Evolutionary conservation across 2,797 vertebrate genomes (phyloP), one percentile per base, ranked within the genome.

Genomic region (Microcaecilia unicolor): DNA sequence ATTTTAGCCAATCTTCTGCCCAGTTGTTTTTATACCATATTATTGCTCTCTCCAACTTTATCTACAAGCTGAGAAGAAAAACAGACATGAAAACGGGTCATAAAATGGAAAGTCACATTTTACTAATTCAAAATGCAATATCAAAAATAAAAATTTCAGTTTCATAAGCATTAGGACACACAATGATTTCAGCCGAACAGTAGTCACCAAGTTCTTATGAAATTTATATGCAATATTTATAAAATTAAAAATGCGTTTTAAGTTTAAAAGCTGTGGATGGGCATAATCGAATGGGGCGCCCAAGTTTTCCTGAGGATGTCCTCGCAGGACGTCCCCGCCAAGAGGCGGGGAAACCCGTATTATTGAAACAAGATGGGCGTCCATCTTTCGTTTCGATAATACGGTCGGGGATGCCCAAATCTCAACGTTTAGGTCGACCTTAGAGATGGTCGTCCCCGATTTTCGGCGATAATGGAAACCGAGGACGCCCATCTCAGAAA

Each of bases 11-110:
- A 69, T 74, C 73, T 78, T 76, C 74, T 35, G 44, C 58, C 49
- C 44, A 63, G 72, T 79, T 42, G 55, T 40, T 70, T 78, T 88
- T 92, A 97, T 84, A 98, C 93, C 93, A 98, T 97, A 61, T 85
- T 94, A 90, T 90, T 96, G 85, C 93, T 92, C 72, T 97, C 94
- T 55, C 89, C 85, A 62, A 69, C 85, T 84, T 87, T 89, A 83
- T 97, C 94, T 83, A 88, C 91, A 47, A 90, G 92, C 94, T 98
- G 43, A 25, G 31, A 70, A 19, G 58, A 55, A 44, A 62, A 49
- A 24, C 37, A 25, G 61, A 41, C 54, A 22, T 50, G 2, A 36
- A 20, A 20, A 18, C 8, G 15, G 1, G 13, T 1, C 29, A 19
- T 16, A 37, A 10, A 16, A 6, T 26, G 6, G 48, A n/a, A 23